Evolutionary conservation across 1,140 invertebrate genomes (phyloP).

Genomic region (Sarcophaga peregrina): DNA sequence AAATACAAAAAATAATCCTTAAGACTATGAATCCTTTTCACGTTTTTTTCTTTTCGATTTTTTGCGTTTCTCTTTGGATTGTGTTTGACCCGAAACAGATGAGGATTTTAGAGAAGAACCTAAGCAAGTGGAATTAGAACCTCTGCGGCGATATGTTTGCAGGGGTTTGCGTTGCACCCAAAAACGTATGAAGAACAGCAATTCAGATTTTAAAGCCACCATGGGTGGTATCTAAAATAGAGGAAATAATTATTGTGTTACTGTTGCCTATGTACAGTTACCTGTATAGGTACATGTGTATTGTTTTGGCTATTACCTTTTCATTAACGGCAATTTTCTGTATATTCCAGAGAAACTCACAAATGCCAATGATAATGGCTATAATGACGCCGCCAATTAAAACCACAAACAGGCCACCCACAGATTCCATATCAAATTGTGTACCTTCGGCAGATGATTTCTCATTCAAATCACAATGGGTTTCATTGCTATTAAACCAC

Average conservation of each 20-base stretch:
- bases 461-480: conserved; percentile 45
- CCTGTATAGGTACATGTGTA: too few species aligned
- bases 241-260: too few species aligned
- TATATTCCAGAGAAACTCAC: conserved; percentile 88
- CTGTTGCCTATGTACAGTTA: too few species aligned
- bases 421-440: conserved; percentile 80
- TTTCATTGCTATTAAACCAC: conserved; percentile 76
- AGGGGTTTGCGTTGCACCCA: conserved; percentile 74
- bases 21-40: not conserved
- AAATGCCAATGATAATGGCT: conserved; percentile 74
- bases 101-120: conserved; percentile 53
- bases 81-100: conserved; percentile 47
- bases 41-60: conserved; percentile 42
- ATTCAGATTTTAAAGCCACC: conserved; percentile 73
- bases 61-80: conserved; percentile 54
- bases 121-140: conserved; percentile 59
- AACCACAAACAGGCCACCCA: conserved; percentile 91
- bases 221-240: conserved; percentile 70
- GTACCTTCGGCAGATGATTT: conserved; percentile 63
- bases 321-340: conserved; percentile 80
- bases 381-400: conserved; percentile 76
- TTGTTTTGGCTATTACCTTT: conserved; percentile 63
- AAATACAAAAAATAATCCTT: not conserved
- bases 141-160: conserved; percentile 61
- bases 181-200: conserved; percentile 74